phyloP scores from a whole-genome alignment of 2,797 vertebrate species.

The Chaunax sp. region DNA sequence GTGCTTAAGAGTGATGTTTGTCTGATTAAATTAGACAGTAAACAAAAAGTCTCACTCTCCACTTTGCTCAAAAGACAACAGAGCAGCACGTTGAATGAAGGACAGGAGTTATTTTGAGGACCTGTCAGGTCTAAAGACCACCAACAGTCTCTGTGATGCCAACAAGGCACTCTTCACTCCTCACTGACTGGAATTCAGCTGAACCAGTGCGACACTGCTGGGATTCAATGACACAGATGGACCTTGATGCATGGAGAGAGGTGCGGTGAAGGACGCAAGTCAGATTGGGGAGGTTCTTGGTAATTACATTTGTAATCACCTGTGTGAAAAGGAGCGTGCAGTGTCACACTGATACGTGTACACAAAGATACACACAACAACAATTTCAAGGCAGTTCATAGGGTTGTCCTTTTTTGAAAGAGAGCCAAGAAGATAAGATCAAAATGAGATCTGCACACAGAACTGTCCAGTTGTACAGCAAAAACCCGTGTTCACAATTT shows the following conservation, averaged over 20 bases:
- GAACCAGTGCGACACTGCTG: slow-evolving; percentile 25
- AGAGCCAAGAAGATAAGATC: not conserved
- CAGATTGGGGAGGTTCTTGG: not conserved
- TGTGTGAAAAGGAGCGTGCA: slow-evolving; percentile 1
- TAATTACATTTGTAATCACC: not conserved
- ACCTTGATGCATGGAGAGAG: slow-evolving; percentile 14
- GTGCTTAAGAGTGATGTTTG: slow-evolving; percentile 13
- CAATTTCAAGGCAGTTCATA: not conserved
- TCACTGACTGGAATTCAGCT: slow-evolving; percentile 20
- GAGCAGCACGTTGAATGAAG: slow-evolving; percentile 29
- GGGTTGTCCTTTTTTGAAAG: slow-evolving; percentile 1
- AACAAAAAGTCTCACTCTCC: slow-evolving; percentile 16
- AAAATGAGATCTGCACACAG: slow-evolving; percentile 6
- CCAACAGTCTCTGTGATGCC: slow-evolving; percentile 1
- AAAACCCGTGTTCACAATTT: not conserved
- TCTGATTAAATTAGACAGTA: slow-evolving; percentile 39
- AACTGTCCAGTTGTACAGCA: not conserved
- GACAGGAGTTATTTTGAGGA: slow-evolving; percentile 35
- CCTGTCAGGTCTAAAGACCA: slow-evolving; percentile 4
- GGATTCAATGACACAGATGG: slow-evolving; percentile 37
- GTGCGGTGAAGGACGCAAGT: not conserved
- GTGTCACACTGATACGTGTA: not conserved
- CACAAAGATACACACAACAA: not conserved
- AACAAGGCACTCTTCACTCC: slow-evolving; percentile 14
- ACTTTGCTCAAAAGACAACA: slow-evolving; percentile 18